phyloP scores from a whole-genome alignment of 2,888 invertebrate species.

The Microchrysa polita region DNA sequence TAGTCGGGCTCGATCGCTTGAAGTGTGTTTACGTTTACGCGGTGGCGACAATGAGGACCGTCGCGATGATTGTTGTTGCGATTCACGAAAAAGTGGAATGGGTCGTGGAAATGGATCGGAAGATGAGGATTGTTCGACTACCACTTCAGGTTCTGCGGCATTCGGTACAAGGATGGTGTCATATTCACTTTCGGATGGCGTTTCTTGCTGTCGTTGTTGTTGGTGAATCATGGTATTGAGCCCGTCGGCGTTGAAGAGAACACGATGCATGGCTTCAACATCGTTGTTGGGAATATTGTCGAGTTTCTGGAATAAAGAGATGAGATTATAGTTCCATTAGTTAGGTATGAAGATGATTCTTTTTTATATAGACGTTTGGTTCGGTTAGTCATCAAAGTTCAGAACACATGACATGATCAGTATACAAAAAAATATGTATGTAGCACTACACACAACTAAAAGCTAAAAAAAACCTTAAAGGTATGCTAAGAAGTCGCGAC shows the following conservation, averaged over 20 bases:
- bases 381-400: too few species aligned
- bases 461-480: too few species aligned
- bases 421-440: too few species aligned
- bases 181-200: neutral
- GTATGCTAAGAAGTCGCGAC: too few species aligned
- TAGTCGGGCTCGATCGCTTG: neutral
- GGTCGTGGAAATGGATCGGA: slow-evolving; percentile 18
- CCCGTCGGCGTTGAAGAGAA: slow-evolving; percentile 26
- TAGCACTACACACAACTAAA: too few species aligned
- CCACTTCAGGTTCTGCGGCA: slow-evolving; percentile 14
- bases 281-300: slow-evolving; percentile 8
- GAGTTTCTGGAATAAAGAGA: slow-evolving; percentile 14
- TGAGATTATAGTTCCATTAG: too few species aligned
- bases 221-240: neutral
- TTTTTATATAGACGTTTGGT: too few species aligned
- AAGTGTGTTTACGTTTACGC: neutral
- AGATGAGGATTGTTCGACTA: slow-evolving; percentile 5
- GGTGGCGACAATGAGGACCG: neutral
- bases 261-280: slow-evolving; percentile 7
- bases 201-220: neutral
- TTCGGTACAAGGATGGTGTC: slow-evolving; percentile 22
- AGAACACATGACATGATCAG: too few species aligned
- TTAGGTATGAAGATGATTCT: too few species aligned
- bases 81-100: neutral
- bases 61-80: neutral